phyloP scores from a whole-genome alignment of 2,888 invertebrate genomes.

The Eupithecia pulchellata region DNA sequence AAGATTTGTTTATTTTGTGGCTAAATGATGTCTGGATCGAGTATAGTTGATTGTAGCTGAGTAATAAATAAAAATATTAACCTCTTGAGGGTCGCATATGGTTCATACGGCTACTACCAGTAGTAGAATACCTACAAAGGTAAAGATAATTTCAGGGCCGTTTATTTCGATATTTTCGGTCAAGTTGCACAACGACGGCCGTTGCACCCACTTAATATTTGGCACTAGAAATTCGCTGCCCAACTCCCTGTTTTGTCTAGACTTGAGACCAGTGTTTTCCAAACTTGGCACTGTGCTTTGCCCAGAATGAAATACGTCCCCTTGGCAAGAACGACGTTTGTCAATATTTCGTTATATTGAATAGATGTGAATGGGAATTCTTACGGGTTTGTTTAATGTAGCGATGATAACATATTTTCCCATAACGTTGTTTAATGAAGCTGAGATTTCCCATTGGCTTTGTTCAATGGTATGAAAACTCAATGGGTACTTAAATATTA shows the following conservation, averaged over 20 bases:
- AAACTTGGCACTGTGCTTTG: slow-evolving; percentile 18
- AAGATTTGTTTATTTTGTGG: too few relatives aligned
- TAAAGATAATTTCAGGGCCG: not conserved
- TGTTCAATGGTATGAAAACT: slow-evolving; percentile 12
- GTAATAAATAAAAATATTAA: too few relatives aligned
- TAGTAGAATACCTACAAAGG: not conserved
- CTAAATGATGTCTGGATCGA: too few relatives aligned
- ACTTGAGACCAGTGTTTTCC: slow-evolving; percentile 40
- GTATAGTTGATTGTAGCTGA: too few relatives aligned
- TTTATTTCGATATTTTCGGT: not conserved
- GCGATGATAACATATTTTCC: slow-evolving; percentile 12
- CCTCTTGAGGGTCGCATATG: not conserved
- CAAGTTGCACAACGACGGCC: slow-evolving; percentile 43
- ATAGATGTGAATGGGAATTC: slow-evolving; percentile 11
- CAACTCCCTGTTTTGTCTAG: slow-evolving; percentile 55
- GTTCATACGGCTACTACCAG: not conserved
- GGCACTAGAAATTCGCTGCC: slow-evolving; percentile 54
- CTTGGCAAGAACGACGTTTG: not conserved
- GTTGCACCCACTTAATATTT: slow-evolving; percentile 61
- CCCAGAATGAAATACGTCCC: not conserved
- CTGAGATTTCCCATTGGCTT: slow-evolving; percentile 13
- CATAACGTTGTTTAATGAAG: slow-evolving; percentile 13
- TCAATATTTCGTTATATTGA: slow-evolving; percentile 8
- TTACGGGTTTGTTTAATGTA: slow-evolving; percentile 14
- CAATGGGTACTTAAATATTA: slow-evolving; percentile 12